phyloP scores from a whole-genome alignment of 1,140 invertebrate species.

The Aphaenogaster rudis region DNA sequence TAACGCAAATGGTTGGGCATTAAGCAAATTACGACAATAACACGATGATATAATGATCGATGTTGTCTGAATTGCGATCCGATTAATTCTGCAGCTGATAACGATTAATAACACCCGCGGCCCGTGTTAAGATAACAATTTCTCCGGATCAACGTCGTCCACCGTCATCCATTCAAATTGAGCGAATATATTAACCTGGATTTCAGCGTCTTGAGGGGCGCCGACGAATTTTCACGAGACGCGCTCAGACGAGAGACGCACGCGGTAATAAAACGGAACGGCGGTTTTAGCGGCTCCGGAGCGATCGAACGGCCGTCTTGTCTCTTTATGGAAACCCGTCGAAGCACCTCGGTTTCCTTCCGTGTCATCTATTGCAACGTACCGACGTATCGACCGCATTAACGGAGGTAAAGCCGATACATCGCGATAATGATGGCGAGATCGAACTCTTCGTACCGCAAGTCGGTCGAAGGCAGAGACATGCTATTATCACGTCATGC shows the following conservation, averaged over 20 bases:
- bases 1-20: conserved; percentile 2
- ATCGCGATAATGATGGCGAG: conserved; percentile 51
- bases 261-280: conserved; percentile 77
- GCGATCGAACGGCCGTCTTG: conserved; percentile 65
- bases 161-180: conserved; percentile 35
- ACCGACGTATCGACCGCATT: conserved; percentile 66
- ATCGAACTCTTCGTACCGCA: conserved; percentile 17
- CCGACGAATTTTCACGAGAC: conserved; percentile 67
- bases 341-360: conserved; percentile 73
- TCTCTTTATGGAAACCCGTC: conserved; percentile 67
- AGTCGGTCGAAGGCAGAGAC: background rate
- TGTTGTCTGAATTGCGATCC: conserved; percentile 21
- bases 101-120: conserved; percentile 31
- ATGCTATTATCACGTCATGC: conserved; percentile 29
- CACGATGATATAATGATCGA: background rate
- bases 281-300: conserved; percentile 67
- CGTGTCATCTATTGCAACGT: conserved; percentile 64
- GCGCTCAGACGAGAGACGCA: conserved; percentile 47
- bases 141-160: background rate
- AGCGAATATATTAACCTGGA: conserved; percentile 49
- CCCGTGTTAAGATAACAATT: conserved; percentile 31
- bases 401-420: conserved; percentile 47
- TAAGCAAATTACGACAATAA: conserved; percentile 25
- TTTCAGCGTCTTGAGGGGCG: conserved; percentile 48
- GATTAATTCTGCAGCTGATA: conserved; percentile 26